These are phyloP conservation scores for Magallana angulata DNA, from an alignment of 1,140 invertebrate genomes.

Conservation along the genomic window DNA sequence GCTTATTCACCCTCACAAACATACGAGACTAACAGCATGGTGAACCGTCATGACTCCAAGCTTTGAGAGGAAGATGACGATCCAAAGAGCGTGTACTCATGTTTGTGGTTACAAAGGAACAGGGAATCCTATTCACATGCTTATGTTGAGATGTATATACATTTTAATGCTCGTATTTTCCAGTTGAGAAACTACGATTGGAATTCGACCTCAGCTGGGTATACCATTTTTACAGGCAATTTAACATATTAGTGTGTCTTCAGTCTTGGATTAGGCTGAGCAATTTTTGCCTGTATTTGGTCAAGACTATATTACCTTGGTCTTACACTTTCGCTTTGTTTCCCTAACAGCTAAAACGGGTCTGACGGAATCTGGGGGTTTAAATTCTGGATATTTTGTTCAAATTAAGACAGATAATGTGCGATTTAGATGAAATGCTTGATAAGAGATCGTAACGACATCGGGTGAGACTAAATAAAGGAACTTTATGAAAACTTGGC, in stretches of 20 bases:
- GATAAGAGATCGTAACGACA: not conserved
- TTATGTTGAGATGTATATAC: too few species aligned
- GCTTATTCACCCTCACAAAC: too few species aligned
- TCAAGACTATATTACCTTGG: not conserved
- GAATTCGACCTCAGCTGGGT: not conserved
- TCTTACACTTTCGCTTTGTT: not conserved
- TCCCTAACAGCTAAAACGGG: not conserved
- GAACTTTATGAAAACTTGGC: slow-evolving; percentile 13
- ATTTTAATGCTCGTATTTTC: too few species aligned
- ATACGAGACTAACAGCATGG: too few species aligned
- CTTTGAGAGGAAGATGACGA: too few species aligned
- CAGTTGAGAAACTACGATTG: not conserved
- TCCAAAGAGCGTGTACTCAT: too few species aligned
- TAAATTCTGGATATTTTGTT: not conserved
- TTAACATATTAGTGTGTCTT: not conserved
- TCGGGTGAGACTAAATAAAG: not conserved
- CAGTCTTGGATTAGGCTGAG: not conserved
- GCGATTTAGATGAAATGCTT: slow-evolving; percentile 20
- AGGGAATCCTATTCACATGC: too few species aligned
- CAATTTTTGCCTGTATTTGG: not conserved
- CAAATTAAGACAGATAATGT: slow-evolving; percentile 6
- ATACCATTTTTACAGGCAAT: not conserved
- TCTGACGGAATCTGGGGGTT: not conserved
- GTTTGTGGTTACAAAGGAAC: too few species aligned
- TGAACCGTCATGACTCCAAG: too few species aligned